phyloP scores from a whole-genome alignment of 2,797 vertebrate genomes.

The Pseudomugil gertrudae region DNA sequence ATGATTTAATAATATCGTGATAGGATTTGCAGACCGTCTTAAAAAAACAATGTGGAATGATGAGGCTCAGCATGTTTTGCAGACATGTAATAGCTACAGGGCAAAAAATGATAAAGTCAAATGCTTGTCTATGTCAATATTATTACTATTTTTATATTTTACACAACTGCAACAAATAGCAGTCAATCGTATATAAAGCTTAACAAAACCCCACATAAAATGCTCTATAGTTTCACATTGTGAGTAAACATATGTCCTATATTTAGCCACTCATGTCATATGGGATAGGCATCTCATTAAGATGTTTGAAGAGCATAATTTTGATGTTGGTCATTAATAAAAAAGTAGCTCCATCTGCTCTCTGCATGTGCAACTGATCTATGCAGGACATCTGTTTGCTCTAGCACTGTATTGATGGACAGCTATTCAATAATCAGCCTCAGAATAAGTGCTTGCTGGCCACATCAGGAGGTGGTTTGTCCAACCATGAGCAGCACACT shows the following conservation, averaged over 20 bases:
- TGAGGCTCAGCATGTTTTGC: constrained; percentile 16
- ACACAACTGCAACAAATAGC: background rate
- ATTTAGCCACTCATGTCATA: constrained; percentile 38
- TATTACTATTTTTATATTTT: background rate
- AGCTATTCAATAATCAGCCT: constrained; percentile 66
- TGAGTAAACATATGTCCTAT: constrained; percentile 8
- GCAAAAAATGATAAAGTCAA: background rate
- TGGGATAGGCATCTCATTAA: constrained; percentile 57
- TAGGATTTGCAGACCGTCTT: constrained; percentile 27
- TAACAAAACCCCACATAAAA: constrained; percentile 1
- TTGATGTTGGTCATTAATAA: constrained; percentile 76
- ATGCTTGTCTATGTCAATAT: constrained; percentile 10
- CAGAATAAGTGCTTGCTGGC: constrained; percentile 40
- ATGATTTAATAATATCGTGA: constrained; percentile 41
- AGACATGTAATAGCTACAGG: constrained; percentile 7
- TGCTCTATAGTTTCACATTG: constrained; percentile 26
- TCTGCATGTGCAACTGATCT: constrained; percentile 53
- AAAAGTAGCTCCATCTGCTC: constrained; percentile 71
- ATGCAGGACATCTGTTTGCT: constrained; percentile 53
- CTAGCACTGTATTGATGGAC: constrained; percentile 53
- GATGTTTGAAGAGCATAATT: constrained; percentile 64
- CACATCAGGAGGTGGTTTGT: constrained; percentile 42
- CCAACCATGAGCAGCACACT: constrained; percentile 23
- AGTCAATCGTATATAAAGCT: background rate
- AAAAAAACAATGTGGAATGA: constrained; percentile 27